Conservation (phyloP, 2,888 invertebrate genomes). For the Paralinhomoeus sp. region DNA sequence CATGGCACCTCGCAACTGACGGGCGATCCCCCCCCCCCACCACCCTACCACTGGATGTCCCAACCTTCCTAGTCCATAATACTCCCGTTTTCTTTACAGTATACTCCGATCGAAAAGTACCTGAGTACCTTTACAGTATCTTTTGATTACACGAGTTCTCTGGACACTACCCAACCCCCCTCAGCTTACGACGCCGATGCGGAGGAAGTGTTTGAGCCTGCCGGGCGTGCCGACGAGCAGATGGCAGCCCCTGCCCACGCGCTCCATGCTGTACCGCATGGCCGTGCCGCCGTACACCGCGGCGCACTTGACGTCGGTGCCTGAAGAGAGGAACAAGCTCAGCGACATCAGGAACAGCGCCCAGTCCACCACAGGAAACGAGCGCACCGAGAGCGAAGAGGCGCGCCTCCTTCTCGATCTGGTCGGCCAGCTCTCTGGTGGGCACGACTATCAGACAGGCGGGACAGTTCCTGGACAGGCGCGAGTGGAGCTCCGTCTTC, state of each 20-base stretch:
- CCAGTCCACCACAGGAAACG: not conserved
- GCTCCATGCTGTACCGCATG: not conserved
- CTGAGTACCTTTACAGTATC: no score
- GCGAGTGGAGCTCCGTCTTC: slow-evolving; percentile 71
- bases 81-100: no score
- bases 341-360: not conserved
- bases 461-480: no score
- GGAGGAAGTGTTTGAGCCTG: slow-evolving; percentile 10
- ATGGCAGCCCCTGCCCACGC: slow-evolving; percentile 6
- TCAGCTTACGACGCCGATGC: slow-evolving; percentile 4
- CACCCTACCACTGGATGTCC: no score
- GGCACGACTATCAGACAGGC: slow-evolving; percentile 68
- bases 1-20: no score
- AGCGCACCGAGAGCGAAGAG: not conserved
- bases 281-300: not conserved
- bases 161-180: no score
- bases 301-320: not conserved
- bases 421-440: slow-evolving; percentile 63
- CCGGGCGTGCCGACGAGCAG: slow-evolving; percentile 12
- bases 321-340: not conserved
- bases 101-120: no score
- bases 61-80: no score
- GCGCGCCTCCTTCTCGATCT: slow-evolving; percentile 25
- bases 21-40: no score
- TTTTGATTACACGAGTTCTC: not conserved